phyloP scores from a whole-genome alignment of 2,797 vertebrate species.

The Loris lydekkerianus region DNA sequence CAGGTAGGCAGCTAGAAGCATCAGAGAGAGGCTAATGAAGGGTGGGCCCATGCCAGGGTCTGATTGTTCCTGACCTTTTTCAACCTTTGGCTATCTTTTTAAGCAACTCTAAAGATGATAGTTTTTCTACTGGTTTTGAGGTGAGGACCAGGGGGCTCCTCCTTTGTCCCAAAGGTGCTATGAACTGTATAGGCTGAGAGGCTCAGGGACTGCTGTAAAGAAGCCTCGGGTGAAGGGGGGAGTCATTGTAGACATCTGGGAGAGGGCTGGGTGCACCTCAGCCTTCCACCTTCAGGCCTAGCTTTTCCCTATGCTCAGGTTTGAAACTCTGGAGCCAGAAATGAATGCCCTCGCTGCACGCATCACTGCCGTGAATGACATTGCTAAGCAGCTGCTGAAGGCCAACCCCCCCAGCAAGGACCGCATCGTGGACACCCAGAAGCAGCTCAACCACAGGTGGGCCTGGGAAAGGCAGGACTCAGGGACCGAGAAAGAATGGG shows the following conservation, averaged over 20 bases:
- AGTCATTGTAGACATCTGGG: accelerated
- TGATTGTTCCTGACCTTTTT: background rate
- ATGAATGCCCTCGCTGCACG: slow-evolving; percentile 94
- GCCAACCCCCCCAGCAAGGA: slow-evolving; percentile 93
- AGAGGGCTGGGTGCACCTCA: background rate
- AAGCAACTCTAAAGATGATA: background rate
- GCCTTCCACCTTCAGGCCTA: background rate
- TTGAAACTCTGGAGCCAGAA: slow-evolving; percentile 97
- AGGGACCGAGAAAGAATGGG: background rate
- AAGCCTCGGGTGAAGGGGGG: background rate
- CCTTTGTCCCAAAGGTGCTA: background rate
- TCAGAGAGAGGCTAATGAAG: background rate
- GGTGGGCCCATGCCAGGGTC: background rate
- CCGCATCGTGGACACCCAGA: slow-evolving; percentile 92
- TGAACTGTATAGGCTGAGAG: background rate
- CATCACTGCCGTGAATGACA: slow-evolving; percentile 93
- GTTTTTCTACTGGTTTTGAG: background rate
- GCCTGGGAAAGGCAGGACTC: background rate
- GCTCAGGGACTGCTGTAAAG: background rate
- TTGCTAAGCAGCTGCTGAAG: slow-evolving; percentile 92
- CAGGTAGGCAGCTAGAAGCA: too few relatives aligned
- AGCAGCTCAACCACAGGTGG: slow-evolving; percentile 95
- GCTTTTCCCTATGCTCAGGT: slow-evolving; percentile 87
- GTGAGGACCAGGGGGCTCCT: background rate
- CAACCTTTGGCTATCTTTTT: background rate